Evolutionary conservation across 1,140 invertebrate species (phyloP).

Genomic region (Zaprionus camerounensis): DNA sequence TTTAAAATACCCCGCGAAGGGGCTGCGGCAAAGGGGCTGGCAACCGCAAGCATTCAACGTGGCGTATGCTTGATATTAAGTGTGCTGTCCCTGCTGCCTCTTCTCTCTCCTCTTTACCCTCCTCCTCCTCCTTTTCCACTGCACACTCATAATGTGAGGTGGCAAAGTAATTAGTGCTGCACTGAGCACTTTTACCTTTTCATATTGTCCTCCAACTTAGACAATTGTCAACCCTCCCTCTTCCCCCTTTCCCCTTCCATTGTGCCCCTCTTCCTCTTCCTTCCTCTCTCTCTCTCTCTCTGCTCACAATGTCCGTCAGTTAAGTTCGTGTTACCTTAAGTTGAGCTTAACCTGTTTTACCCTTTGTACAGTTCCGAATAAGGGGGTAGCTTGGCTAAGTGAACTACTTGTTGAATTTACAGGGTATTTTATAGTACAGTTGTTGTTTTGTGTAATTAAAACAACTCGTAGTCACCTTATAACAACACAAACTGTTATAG

Average conservation of each 20-base stretch:
- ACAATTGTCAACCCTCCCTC: constrained; percentile 25
- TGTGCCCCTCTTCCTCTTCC: background rate
- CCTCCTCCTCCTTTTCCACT: background rate
- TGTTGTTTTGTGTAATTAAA: no score
- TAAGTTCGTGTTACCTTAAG: constrained; percentile 41
- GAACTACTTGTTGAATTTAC: background rate
- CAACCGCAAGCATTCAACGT: constrained; percentile 66
- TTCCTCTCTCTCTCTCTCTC: background rate
- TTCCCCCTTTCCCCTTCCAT: no score
- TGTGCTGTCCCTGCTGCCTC: constrained; percentile 31
- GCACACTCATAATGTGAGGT: constrained; percentile 58
- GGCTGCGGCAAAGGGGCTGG: background rate
- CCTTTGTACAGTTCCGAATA: background rate
- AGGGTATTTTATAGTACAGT: background rate
- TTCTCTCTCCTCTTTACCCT: constrained; percentile 11
- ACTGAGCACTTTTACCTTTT: constrained; percentile 49
- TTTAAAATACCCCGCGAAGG: constrained; percentile 34
- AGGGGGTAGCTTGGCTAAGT: background rate
- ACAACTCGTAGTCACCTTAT: accelerated
- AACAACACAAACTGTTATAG: no score
- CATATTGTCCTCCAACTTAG: constrained; percentile 18
- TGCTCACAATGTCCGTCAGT: constrained; percentile 15
- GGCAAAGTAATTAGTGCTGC: constrained; percentile 80
- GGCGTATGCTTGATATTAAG: constrained; percentile 73
- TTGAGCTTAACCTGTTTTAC: constrained; percentile 64